Evolutionary conservation across 2,888 invertebrate genomes (phyloP).

Genomic region (Zaprionus obscuricornis): DNA sequence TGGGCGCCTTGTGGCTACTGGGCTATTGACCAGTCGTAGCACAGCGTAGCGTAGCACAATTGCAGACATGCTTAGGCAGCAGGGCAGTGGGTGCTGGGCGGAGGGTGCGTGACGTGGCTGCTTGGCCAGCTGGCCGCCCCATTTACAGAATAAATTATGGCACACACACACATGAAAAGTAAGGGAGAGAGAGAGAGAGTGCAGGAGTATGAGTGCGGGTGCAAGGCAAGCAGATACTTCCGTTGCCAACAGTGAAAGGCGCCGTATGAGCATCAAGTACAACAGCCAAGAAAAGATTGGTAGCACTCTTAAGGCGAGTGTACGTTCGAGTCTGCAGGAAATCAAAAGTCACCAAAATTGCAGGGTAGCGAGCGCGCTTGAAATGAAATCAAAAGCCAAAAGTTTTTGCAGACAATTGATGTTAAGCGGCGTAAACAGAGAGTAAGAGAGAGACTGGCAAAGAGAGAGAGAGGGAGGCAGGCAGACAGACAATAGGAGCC

Average conservation of each 20-base stretch:
- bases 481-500: constrained; percentile 40
- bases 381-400: constrained; percentile 28
- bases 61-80: too few relatives aligned
- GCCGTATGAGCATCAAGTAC: constrained; percentile 61
- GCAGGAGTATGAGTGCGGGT: not conserved
- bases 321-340: constrained; percentile 54
- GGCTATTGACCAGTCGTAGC: constrained; percentile 35
- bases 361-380: constrained; percentile 65
- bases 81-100: constrained; percentile 20
- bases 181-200: not conserved
- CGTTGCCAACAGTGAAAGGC: constrained; percentile 69
- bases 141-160: constrained; percentile 71
- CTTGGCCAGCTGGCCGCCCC: constrained; percentile 44
- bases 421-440: constrained; percentile 32
- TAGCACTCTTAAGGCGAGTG: not conserved
- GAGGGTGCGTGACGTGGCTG: constrained; percentile 32
- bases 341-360: constrained; percentile 72
- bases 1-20: constrained; percentile 62
- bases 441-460: constrained; percentile 10
- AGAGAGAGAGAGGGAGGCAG: not conserved
- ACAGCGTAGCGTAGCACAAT: too few relatives aligned
- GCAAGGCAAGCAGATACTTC: constrained; percentile 35
- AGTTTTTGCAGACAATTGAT: constrained; percentile 30
- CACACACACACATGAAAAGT: constrained; percentile 12
- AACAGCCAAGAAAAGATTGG: constrained; percentile 33